These are phyloP conservation scores for Diadegma fenestrale DNA, from an alignment of 2,888 invertebrate genomes.

Conservation along the genomic window DNA sequence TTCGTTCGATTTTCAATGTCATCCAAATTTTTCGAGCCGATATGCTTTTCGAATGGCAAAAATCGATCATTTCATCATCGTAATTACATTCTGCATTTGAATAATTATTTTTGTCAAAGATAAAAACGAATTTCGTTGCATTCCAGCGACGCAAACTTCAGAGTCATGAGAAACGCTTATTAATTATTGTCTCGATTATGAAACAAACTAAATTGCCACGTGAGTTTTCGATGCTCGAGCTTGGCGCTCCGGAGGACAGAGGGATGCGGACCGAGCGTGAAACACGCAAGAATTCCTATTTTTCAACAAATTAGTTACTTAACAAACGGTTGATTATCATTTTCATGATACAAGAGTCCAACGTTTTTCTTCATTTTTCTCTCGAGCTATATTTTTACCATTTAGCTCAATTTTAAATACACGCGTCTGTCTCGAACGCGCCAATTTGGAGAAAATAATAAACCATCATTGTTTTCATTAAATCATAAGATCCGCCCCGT, in stretches of 20 bases:
- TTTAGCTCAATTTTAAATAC: conserved; percentile 58
- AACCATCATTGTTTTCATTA: conserved; percentile 63
- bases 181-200: not conserved
- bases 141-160: too few species aligned
- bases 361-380: conserved; percentile 31
- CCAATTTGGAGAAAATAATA: conserved; percentile 31
- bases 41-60: too few species aligned
- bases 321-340: conserved; percentile 70
- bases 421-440: conserved; percentile 43
- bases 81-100: too few species aligned
- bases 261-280: conserved; percentile 2
- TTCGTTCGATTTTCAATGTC: too few species aligned
- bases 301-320: conserved; percentile 75
- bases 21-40: too few species aligned
- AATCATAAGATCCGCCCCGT: conserved; percentile 34
- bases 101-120: too few species aligned
- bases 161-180: too few species aligned
- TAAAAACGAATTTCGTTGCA: too few species aligned
- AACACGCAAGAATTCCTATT: conserved; percentile 71
- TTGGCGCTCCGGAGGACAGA: not conserved
- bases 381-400: conserved; percentile 44
- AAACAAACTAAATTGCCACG: not conserved
- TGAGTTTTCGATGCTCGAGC: conserved; percentile 28
- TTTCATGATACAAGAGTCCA: conserved; percentile 44
- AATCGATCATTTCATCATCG: too few species aligned